A percentile compares a stretch with the other conserved stretches of the same genome.
Conservation (phyloP, 2,888 invertebrate genomes). For the Diaphora mendica region DNA sequence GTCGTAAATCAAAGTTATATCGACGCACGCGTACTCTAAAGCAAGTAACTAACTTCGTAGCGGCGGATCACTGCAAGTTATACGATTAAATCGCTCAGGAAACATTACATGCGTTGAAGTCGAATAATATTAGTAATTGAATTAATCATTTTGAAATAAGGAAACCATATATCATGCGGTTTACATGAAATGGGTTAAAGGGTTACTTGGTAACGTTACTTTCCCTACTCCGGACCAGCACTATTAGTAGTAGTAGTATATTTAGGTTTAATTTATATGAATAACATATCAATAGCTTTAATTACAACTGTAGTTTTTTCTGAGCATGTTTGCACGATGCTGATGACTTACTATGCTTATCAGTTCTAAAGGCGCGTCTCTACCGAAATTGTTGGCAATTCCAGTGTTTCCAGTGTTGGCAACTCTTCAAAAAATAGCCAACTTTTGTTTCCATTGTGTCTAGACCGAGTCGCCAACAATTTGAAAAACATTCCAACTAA, state of each 20-base stretch:
- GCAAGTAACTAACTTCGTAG: conserved; percentile 40
- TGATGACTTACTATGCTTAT: too few relatives aligned
- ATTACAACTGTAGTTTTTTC: too few relatives aligned
- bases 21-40: conserved; percentile 44
- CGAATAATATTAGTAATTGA: conserved; percentile 5
- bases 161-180: background rate
- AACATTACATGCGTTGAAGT: conserved; percentile 9
- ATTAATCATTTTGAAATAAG: background rate
- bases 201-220: background rate
- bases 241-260: background rate
- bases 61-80: conserved; percentile 32
- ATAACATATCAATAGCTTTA: background rate
- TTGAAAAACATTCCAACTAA: too few relatives aligned
- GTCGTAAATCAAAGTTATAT: conserved; percentile 54
- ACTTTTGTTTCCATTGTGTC: too few relatives aligned
- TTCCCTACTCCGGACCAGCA: background rate
- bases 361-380: too few relatives aligned
- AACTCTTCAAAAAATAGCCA: too few relatives aligned
- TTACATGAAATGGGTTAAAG: background rate
- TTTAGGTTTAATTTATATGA: background rate
- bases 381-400: too few relatives aligned
- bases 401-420: too few relatives aligned
- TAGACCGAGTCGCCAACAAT: too few relatives aligned
- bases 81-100: conserved; percentile 25
- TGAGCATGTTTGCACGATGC: too few relatives aligned